Base-by-base conservation (phyloP, 2,888 invertebrate genomes). In the Cotesia congregata region DNA sequence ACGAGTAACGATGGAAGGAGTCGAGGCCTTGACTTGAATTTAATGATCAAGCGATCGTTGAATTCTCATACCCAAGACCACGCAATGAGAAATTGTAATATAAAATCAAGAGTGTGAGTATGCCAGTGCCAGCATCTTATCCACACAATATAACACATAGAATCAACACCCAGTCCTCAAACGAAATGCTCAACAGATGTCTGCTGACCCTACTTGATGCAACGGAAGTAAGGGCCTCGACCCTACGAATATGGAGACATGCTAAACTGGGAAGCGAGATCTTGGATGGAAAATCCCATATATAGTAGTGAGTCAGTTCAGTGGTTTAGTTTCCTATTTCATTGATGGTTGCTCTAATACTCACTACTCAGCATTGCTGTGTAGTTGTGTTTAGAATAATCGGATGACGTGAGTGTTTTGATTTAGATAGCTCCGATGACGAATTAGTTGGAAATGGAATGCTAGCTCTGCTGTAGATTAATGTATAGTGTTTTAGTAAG, bases 1-100 rank as follows among this genome's bases (percentile, higher is more conserved):
- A 30, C 3, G 3, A 3, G 30, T 30, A 30, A 30, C 30, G 30
- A 30, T 30, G 30, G 3, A 30, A 30, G 30, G 30, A 30, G 30
- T 30, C 3, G 30, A 67, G 67, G 68, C 68, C 68, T 68, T 68
- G 68, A 41, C 68, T 68, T 41, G 68, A 68, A 41, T 68, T 68
- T 68, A 41, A 40, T 68, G 41, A 40, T 68, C 68, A 68, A 68
- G 41, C 20, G 50, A 40, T 41, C 68, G 41, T 9, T 41, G 40
- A 68, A 68, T 41, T 68, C 17, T 68, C 20, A 12, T 12, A 50
- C 12, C 50, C 50, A 50, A 12, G 3, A 50, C 12, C 50, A 50
- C 50, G 50, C 50, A 50, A 50, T 50, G 50, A 30, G 30, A 30
- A 30, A 4, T 30, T 3, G 30, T 30, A 30, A 30, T 30, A 30